A percentile compares a stretch with the other conserved stretches of the same genome.
Evolutionary conservation across 92 coral and sea anemone genomes (phyloP).

Genomic region (Isaurus tuberculatus): DNA sequence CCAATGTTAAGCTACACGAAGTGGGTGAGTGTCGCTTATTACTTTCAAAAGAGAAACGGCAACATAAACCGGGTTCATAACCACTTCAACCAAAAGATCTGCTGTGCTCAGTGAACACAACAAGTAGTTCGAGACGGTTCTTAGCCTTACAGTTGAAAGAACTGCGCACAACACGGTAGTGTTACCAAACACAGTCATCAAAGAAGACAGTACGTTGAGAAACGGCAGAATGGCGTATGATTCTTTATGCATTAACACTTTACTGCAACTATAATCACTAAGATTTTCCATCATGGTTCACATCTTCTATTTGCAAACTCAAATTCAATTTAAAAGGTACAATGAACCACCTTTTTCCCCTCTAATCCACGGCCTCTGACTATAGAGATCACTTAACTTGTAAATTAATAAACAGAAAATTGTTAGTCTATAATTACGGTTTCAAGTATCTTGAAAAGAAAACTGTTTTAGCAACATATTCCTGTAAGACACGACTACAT

Average conservation of each 20-base stretch:
- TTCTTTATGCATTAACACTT: neutral
- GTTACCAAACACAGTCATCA: constrained; percentile 24
- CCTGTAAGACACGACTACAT: neutral
- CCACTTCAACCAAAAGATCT: constrained; percentile 50
- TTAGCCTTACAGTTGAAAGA: constrained; percentile 37
- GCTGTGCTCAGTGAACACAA: constrained; percentile 54
- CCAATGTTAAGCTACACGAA: constrained; percentile 66
- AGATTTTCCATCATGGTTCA: neutral
- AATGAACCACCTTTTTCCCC: neutral
- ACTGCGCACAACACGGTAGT: constrained; percentile 47
- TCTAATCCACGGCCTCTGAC: neutral
- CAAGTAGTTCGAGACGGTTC: constrained; percentile 57
- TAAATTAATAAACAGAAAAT: neutral
- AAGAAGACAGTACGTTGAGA: constrained; percentile 9
- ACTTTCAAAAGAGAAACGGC: constrained; percentile 45
- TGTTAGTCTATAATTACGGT: neutral
- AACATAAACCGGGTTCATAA: constrained; percentile 59
- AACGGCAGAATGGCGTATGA: constrained; percentile 12
- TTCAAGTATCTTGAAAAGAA: neutral
- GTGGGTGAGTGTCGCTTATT: constrained; percentile 45
- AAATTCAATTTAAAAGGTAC: neutral
- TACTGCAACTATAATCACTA: neutral
- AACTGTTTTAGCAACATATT: neutral
- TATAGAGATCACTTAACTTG: neutral
- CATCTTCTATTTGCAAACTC: neutral